Base-by-base conservation (phyloP, 2,888 invertebrate genomes). In the Luffia ferchaultella region DNA sequence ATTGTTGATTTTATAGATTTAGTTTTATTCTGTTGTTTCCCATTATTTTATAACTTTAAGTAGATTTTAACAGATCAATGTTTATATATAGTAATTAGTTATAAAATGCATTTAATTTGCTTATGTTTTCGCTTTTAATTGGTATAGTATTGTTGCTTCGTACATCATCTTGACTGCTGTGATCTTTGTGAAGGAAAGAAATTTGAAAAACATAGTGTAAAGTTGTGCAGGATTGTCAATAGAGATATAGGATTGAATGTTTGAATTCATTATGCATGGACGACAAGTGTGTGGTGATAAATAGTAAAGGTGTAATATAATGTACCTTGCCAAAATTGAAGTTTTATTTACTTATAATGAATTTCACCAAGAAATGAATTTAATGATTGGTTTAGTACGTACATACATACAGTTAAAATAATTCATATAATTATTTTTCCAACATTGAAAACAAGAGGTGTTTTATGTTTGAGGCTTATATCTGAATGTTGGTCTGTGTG, bases 181-280 rank as follows among this genome's bases (percentile, higher is more conserved):
- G 30, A 30, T 30, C 30, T 30, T 30, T 12, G 12, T 30, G 30
- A 30, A 30, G 12, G 30, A 30, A 7, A 12, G 30, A 30, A 30
- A 30, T 30, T 3, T 30, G 12, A 7, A 12, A 7, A 30, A 45
- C 20, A 44, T 45, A 30, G 17, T 15, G 17, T 48, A n/a, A 41
- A 42, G 12, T 18, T 48, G 19, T 45, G 18, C 30, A 45, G 48
- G 45, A 49, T 46, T 52, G 48, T 51, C 42, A 48, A 48, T 51
- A 51, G 47, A 51, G 45, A 51, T 51, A 43, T 47, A 45, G 41
- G 41, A 51, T 45, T 47, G 45, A 43, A 48, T 51, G 40, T 45
- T 30, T 42, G 43, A 16, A 49, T 47, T 46, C 20, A 41, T 45
- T 20, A 48, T 48, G 48, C 48, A 20, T 43, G 44, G 45, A 20